phyloP scores from a whole-genome alignment of 1,140 invertebrate species.

The Stenopsyche tienmushanensis region DNA sequence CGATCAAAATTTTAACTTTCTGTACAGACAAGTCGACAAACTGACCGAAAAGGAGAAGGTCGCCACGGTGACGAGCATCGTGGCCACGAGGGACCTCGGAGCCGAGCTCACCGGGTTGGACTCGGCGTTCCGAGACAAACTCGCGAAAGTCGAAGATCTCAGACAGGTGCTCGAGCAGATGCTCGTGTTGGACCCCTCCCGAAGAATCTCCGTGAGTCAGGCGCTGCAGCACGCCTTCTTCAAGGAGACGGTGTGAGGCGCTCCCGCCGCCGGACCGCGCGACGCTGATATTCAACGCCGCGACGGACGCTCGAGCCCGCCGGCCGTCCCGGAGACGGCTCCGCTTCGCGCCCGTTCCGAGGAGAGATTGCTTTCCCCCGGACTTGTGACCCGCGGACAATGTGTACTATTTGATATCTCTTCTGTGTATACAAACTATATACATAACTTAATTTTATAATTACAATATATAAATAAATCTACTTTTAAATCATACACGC shows the following conservation, averaged over 20 bases:
- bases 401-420: too few relatives aligned
- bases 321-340: too few relatives aligned
- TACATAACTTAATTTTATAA: too few relatives aligned
- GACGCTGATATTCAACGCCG: constrained; percentile 16
- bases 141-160: constrained; percentile 87
- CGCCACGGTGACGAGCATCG: constrained; percentile 90
- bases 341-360: too few relatives aligned
- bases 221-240: constrained; percentile 97
- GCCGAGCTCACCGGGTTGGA: constrained; percentile 75
- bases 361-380: too few relatives aligned
- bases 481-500: too few relatives aligned
- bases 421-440: too few relatives aligned
- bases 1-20: constrained; percentile 93
- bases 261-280: background rate
- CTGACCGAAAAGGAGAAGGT: constrained; percentile 99
- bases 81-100: constrained; percentile 80
- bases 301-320: too few relatives aligned
- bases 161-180: constrained; percentile 94
- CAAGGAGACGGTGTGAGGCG: constrained; percentile 6
- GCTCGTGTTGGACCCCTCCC: constrained; percentile 89
- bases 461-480: too few relatives aligned
- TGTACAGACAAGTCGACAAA: constrained; percentile 97
- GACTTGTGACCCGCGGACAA: too few relatives aligned
- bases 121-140: constrained; percentile 82
- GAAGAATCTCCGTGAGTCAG: constrained; percentile 91